A percentile compares a stretch with the other conserved stretches of the same genome.
These are phyloP conservation scores for Eudyptes chrysolophus DNA, from an alignment of 2,113 vertebrate genomes.

Conservation along the genomic window DNA sequence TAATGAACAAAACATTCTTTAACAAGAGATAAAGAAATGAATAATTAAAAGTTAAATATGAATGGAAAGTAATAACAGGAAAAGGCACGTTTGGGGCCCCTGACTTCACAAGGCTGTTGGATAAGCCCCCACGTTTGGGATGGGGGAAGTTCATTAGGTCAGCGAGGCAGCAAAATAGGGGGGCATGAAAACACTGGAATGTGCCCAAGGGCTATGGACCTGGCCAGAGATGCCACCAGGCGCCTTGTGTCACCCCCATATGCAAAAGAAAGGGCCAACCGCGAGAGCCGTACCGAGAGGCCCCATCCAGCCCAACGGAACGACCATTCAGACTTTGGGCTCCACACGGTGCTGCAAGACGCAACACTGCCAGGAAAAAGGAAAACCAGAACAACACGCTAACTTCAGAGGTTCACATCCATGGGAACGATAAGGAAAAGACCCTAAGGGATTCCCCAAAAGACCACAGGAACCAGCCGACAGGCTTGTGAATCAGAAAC, in stretches of 20 bases:
- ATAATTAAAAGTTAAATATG: not conserved
- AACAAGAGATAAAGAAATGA: not conserved
- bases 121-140: not conserved
- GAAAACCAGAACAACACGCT: not conserved
- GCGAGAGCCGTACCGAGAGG: accelerated
- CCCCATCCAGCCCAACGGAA: not conserved
- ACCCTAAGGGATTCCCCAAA: not conserved
- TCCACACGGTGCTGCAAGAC: not conserved
- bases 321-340: not conserved
- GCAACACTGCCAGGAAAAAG: not conserved
- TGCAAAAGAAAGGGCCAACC: not conserved
- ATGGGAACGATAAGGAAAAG: not conserved
- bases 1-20: not conserved
- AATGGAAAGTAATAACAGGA: not conserved
- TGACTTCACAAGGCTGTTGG: not conserved
- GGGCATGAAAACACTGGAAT: not conserved
- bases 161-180: not conserved
- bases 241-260: not conserved
- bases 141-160: not conserved
- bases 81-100: not conserved
- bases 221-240: not conserved
- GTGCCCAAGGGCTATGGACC: not conserved
- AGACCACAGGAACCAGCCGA: not conserved
- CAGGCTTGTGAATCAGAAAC: not conserved
- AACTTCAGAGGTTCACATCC: not conserved